phyloP scores from a whole-genome alignment of 2,113 vertebrate species.

The Meleagris gallopavo region DNA sequence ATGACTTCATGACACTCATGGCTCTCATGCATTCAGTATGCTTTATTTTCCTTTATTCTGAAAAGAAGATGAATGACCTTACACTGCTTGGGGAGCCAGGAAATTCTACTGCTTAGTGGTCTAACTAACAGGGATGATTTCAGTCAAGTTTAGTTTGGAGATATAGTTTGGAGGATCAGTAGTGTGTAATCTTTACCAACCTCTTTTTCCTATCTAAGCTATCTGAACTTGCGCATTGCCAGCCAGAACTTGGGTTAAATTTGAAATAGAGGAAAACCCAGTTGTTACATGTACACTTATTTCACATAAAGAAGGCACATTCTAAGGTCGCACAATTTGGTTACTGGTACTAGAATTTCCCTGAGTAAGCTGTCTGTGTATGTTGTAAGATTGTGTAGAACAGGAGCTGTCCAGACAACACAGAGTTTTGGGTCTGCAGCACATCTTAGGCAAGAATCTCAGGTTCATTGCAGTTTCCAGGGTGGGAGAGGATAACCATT shows the following conservation, averaged over 20 bases:
- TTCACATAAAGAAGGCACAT: not conserved
- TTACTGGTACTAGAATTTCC: not conserved
- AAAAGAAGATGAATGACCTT: not conserved
- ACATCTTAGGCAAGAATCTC: not conserved
- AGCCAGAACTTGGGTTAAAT: not conserved
- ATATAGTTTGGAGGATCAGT: not conserved
- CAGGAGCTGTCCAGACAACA: not conserved
- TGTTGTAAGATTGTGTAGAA: not conserved
- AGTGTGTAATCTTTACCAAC: not conserved
- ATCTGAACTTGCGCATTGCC: not conserved
- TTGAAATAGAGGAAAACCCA: not conserved
- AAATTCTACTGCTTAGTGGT: not conserved
- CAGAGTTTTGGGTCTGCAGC: rapidly evolving
- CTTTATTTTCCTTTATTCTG: not conserved
- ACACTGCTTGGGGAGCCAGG: not conserved
- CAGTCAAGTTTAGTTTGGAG: not conserved
- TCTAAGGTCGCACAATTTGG: not conserved
- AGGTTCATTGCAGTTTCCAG: not conserved
- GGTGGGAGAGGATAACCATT: rapidly evolving
- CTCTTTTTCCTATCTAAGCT: not conserved
- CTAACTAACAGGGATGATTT: not conserved
- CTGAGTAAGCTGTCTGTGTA: not conserved
- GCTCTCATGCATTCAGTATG: not conserved
- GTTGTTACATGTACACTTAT: not conserved
- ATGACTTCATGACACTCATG: not conserved